Percentiles rank a stretch among this genome's conserved stretches.
phyloP scores from a whole-genome alignment of 1,140 invertebrate genomes.

The Colletes latitarsis region DNA sequence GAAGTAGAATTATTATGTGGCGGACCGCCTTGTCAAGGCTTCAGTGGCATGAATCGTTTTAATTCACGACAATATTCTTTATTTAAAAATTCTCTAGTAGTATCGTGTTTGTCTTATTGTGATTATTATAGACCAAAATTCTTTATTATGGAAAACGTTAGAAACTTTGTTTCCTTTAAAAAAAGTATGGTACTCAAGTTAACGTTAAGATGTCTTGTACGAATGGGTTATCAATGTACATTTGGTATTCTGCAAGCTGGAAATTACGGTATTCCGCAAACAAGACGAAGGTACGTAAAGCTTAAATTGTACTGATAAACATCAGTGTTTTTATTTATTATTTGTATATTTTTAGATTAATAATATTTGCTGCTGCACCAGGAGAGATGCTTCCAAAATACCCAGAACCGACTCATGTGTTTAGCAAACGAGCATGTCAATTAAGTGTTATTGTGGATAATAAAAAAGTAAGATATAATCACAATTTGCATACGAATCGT shows the following conservation, averaged over 20 bases:
- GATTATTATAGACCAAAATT: slow-evolving; percentile 93
- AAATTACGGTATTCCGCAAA: slow-evolving; percentile 93
- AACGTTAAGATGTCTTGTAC: slow-evolving; percentile 87
- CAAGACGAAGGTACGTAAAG: slow-evolving; percentile 83
- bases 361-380: slow-evolving; percentile 92
- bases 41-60: slow-evolving; percentile 95
- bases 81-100: slow-evolving; percentile 94
- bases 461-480: slow-evolving; percentile 78
- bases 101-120: slow-evolving; percentile 91
- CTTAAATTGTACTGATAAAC: background rate
- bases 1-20: slow-evolving; percentile 93
- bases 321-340: background rate
- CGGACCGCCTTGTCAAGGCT: slow-evolving; percentile 95
- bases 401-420: slow-evolving; percentile 91
- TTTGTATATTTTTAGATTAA: slow-evolving; percentile 82
- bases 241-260: slow-evolving; percentile 94
- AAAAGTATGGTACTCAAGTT: slow-evolving; percentile 91
- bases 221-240: slow-evolving; percentile 94
- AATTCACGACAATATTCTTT: slow-evolving; percentile 92
- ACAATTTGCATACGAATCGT: background rate
- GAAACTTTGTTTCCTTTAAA: slow-evolving; percentile 92
- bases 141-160: slow-evolving; percentile 94
- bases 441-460: slow-evolving; percentile 88
- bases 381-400: slow-evolving; percentile 89
- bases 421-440: slow-evolving; percentile 87